Percentiles rank a stretch among this genome's conserved stretches.
Conservation (phyloP, 1,140 invertebrate species). For the Mercenaria mercenaria region DNA sequence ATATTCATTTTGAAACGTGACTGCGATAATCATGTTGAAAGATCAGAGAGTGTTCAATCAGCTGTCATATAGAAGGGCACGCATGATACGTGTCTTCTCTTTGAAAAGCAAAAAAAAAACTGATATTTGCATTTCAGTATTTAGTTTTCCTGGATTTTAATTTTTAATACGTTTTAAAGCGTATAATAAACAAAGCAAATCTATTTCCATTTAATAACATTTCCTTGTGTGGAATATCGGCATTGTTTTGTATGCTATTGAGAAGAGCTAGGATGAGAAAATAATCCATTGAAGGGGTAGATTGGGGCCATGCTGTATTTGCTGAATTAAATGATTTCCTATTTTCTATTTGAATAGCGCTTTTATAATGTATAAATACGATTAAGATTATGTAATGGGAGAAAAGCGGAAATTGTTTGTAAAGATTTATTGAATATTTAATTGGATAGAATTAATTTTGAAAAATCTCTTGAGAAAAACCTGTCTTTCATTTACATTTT, state of each 20-base stretch:
- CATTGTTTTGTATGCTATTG: background rate
- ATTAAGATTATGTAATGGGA: background rate
- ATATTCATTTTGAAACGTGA: background rate
- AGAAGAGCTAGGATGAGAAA: background rate
- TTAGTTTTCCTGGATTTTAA: background rate
- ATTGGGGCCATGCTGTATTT: background rate
- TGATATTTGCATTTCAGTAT: background rate
- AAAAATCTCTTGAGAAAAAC: background rate
- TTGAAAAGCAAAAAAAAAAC: background rate
- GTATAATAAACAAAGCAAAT: background rate
- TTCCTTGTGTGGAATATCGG: background rate
- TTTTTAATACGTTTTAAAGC: background rate
- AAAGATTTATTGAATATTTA: background rate
- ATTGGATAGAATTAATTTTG: background rate
- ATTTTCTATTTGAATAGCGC: background rate
- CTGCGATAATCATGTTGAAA: background rate
- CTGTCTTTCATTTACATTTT: slow-evolving; percentile 2
- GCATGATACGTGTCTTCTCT: background rate
- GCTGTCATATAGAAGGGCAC: background rate
- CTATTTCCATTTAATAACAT: background rate
- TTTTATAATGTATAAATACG: background rate
- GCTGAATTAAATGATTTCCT: background rate
- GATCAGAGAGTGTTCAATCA: background rate
- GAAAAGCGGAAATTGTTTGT: background rate
- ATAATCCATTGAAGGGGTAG: background rate